Conservation (phyloP, 2,888 invertebrate genomes). For the Idaea biselata region DNA sequence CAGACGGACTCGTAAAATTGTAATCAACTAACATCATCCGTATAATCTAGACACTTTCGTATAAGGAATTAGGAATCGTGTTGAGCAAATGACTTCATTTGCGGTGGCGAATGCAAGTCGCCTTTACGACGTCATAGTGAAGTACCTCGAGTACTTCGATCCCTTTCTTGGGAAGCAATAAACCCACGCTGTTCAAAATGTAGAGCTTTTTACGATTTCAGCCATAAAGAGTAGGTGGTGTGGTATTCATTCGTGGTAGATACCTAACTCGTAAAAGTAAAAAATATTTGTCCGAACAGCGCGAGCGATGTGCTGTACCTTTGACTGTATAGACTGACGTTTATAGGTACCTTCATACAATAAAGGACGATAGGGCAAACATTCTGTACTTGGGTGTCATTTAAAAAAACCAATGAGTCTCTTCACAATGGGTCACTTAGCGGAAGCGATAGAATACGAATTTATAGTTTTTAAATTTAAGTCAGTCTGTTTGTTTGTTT, state of each 20-base stretch:
- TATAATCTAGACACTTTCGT: slow-evolving; percentile 7
- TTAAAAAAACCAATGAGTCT: too few relatives aligned
- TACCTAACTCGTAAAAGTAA: not conserved
- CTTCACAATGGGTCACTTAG: too few relatives aligned
- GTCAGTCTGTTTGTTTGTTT: too few relatives aligned
- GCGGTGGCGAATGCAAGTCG: slow-evolving; percentile 11
- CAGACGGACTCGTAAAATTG: not conserved
- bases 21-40: not conserved
- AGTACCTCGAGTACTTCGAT: not conserved
- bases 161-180: slow-evolving; percentile 7
- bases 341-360: too few relatives aligned
- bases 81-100: slow-evolving; percentile 21
- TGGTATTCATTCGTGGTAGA: not conserved
- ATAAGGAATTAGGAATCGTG: slow-evolving; percentile 21
- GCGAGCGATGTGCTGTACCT: not conserved
- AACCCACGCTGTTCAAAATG: slow-evolving; percentile 19
- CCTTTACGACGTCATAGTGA: slow-evolving; percentile 20
- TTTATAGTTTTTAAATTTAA: too few relatives aligned
- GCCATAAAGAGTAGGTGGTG: not conserved
- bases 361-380: too few relatives aligned
- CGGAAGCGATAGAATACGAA: too few relatives aligned
- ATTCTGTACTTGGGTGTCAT: too few relatives aligned
- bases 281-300: not conserved
- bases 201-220: slow-evolving; percentile 1
- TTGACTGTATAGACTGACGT: not conserved